Percentiles rank a stretch among this genome's conserved stretches.
phyloP scores from a whole-genome alignment of 2,888 invertebrate genomes.

The Diaprepes abbreviatus region DNA sequence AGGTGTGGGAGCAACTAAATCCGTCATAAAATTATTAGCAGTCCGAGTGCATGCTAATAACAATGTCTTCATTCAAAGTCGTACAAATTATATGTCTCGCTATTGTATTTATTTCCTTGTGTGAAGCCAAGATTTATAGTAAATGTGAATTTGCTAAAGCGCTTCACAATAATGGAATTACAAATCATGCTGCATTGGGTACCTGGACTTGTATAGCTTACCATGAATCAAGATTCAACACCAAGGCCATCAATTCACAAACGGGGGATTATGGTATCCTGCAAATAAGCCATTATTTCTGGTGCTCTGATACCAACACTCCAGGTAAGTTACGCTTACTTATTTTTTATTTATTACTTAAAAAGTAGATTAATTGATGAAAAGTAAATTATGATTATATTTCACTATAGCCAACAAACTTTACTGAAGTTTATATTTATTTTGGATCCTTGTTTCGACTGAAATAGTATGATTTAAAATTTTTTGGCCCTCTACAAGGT shows the following conservation, averaged over 20 bases:
- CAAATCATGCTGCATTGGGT: slow-evolving; percentile 51
- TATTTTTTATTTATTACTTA: no score
- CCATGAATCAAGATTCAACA: slow-evolving; percentile 49
- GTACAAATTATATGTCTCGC: neutral
- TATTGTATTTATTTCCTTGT: neutral
- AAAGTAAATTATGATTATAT: no score
- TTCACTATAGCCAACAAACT: no score
- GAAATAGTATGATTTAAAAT: no score
- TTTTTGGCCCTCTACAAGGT: no score
- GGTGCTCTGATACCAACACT: slow-evolving; percentile 27
- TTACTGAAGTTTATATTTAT: no score
- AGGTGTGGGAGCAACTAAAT: neutral
- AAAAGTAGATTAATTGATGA: no score
- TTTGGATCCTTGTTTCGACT: no score
- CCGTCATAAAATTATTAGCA: neutral
- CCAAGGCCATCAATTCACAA: slow-evolving; percentile 44
- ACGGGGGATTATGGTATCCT: slow-evolving; percentile 52
- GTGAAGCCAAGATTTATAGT: slow-evolving; percentile 33
- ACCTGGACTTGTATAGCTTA: slow-evolving; percentile 50
- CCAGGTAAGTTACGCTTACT: no score
- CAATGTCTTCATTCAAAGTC: neutral
- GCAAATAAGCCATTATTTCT: slow-evolving; percentile 51
- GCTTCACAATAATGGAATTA: slow-evolving; percentile 71
- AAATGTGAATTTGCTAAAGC: slow-evolving; percentile 49
- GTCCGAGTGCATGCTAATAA: neutral